These are phyloP conservation scores for Sebastes umbrosus DNA, from an alignment of 2,797 vertebrate species.

Conservation along the genomic window DNA sequence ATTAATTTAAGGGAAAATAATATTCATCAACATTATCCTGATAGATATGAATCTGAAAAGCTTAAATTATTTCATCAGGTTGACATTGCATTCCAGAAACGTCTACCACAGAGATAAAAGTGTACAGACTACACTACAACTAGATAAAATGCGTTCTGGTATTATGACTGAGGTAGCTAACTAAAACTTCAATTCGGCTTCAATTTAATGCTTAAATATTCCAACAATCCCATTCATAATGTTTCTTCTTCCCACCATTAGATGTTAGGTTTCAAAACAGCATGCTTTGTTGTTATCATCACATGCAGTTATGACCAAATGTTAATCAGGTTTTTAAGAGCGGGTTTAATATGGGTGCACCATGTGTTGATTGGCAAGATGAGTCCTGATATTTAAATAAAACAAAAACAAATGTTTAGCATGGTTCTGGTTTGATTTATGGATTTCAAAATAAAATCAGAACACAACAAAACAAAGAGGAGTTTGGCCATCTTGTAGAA, in stretches of 20 bases:
- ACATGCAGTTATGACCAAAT: slow-evolving; percentile 70
- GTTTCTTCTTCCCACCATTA: slow-evolving; percentile 28
- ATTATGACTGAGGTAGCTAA: background rate
- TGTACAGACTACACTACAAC: background rate
- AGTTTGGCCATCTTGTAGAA: slow-evolving; percentile 75
- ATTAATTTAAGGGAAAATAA: background rate
- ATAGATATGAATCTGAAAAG: background rate
- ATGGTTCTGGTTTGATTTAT: slow-evolving; percentile 71
- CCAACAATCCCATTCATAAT: background rate
- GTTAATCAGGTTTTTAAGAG: slow-evolving; percentile 61
- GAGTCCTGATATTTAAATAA: slow-evolving; percentile 65
- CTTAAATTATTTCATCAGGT: background rate
- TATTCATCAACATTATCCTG: background rate
- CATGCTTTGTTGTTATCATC: slow-evolving; percentile 61
- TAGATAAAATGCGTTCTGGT: background rate
- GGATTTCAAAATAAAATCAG: slow-evolving; percentile 62
- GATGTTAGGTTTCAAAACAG: slow-evolving; percentile 37
- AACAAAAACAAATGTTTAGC: slow-evolving; percentile 42
- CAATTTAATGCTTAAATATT: background rate
- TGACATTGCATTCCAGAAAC: background rate
- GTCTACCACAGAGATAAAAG: background rate
- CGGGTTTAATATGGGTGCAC: slow-evolving; percentile 63
- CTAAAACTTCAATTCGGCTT: background rate
- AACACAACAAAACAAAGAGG: slow-evolving; percentile 70
- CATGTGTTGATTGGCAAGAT: slow-evolving; percentile 81